Evolutionary conservation across 2,113 vertebrate species (phyloP), one percentile per base, ranked within the genome.

Genomic region (Prionailurus viverrinus): DNA sequence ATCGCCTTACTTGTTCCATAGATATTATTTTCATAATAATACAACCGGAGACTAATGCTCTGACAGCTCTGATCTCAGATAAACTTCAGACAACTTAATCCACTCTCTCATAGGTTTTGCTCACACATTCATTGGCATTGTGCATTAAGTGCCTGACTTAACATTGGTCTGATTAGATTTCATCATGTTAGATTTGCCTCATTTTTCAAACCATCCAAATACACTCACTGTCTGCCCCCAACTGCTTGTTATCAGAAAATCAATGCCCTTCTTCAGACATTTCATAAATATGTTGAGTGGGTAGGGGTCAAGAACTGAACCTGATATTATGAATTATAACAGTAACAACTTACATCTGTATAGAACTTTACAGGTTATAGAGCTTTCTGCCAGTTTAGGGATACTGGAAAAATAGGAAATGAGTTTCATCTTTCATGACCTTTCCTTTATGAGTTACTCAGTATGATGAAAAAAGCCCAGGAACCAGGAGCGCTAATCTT

Each of bases 351-450:
- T 79, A 61, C 48, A 83, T 88, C 80, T 92, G 18, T 39, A 39
- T 73, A 92, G 69, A 81, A 73, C 36, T 71, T 92, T 23, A 51
- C 31, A 92, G 78, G 74, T 92, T 89, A 90, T 27, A 85, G 92
- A 95, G 31, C 16, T 88, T 89, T 85, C 88, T 81, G 61, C 25
- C 45, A 85, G 89, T 87, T 97, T 97, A 89, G 93, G 65, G 53
- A 95, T 73, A 29, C 91, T 85, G 66, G 73, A 2, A 90, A 97
- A 94, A 92, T 85, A 93, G 80, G 91, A 96, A 94, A 97, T 79
- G 58, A 91, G 53, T 89, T 97, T 97, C 84, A 88, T 97, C 83
- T 89, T 93, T 94, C 31, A 55, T 69, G 80, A 85, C 88, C 81
- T 94, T 92, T 94, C 51, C 92, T 96, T 93, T 86, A 85, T 53